These are phyloP conservation scores for Stictonetta naevosa DNA, from an alignment of 2,113 vertebrate species.

Conservation along the genomic window DNA sequence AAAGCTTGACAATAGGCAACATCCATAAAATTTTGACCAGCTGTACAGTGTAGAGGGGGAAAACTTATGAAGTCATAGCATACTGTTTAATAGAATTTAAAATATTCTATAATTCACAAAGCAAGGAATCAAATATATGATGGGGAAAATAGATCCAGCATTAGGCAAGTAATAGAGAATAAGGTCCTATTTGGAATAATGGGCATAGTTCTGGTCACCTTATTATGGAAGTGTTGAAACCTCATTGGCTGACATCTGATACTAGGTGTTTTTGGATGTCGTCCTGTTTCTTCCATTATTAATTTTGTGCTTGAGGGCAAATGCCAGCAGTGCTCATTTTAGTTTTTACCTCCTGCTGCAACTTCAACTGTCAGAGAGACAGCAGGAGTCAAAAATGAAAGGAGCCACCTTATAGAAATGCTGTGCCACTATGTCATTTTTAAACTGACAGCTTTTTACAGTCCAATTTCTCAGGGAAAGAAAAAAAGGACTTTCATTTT, in stretches of 20 bases:
- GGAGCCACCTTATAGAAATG: conserved; percentile 77
- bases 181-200: conserved; percentile 66
- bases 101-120: conserved; percentile 22
- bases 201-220: conserved; percentile 64
- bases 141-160: conserved; percentile 51
- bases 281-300: conserved; percentile 80
- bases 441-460: conserved; percentile 82
- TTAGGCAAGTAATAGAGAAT: conserved; percentile 36
- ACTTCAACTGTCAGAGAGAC: conserved; percentile 81
- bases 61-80: background rate
- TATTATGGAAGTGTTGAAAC: conserved; percentile 66
- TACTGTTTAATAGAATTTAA: conserved; percentile 38
- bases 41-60: background rate
- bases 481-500: conserved; percentile 76
- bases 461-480: conserved; percentile 75
- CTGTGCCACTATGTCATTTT: conserved; percentile 80
- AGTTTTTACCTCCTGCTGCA: conserved; percentile 80
- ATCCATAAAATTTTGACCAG: conserved; percentile 12
- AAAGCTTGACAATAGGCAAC: conserved; percentile 1
- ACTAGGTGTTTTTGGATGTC: conserved; percentile 65
- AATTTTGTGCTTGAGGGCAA: conserved; percentile 80
- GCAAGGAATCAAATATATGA: conserved; percentile 31
- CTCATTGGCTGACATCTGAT: conserved; percentile 68
- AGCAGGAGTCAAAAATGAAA: conserved; percentile 80
- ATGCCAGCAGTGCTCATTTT: conserved; percentile 79